These are phyloP conservation scores for Choristoneura rosaceana DNA, from an alignment of 2,888 invertebrate species.

Conservation along the genomic window DNA sequence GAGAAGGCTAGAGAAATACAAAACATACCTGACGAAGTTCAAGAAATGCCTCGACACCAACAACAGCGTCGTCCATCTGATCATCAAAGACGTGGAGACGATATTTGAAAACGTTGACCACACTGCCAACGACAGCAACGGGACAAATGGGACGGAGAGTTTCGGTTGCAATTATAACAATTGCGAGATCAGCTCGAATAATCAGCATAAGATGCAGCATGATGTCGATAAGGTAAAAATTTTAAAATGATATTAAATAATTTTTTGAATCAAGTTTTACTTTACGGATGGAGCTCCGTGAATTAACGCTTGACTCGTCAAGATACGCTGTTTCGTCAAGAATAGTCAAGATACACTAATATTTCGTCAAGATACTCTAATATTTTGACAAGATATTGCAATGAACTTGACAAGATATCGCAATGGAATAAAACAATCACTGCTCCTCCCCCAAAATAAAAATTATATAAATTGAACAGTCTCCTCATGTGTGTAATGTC, in stretches of 20 bases:
- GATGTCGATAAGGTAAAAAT: conserved; percentile 77
- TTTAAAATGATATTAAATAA: background rate
- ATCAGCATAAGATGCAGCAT: conserved; percentile 80
- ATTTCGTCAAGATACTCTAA: no score
- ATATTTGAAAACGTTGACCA: conserved; percentile 92
- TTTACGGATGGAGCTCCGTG: no score
- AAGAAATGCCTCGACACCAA: conserved; percentile 92
- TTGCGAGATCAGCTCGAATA: conserved; percentile 70
- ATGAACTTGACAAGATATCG: no score
- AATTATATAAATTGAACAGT: no score
- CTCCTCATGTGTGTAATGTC: no score
- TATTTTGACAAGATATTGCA: no score
- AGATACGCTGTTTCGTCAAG: no score
- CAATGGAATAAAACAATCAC: no score
- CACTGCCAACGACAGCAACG: conserved; percentile 54
- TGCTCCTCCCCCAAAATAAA: no score
- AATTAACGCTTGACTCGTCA: no score
- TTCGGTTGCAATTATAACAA: conserved; percentile 76
- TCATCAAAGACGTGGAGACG: conserved; percentile 91
- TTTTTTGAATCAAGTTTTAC: no score
- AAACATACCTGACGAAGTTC: conserved; percentile 90
- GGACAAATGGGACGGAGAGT: conserved; percentile 68
- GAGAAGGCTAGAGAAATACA: conserved; percentile 90
- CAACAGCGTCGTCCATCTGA: conserved; percentile 87
- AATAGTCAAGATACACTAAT: no score